These are phyloP conservation scores for Cisticola juncidis DNA, from an alignment of 2,113 vertebrate species.

Conservation along the genomic window DNA sequence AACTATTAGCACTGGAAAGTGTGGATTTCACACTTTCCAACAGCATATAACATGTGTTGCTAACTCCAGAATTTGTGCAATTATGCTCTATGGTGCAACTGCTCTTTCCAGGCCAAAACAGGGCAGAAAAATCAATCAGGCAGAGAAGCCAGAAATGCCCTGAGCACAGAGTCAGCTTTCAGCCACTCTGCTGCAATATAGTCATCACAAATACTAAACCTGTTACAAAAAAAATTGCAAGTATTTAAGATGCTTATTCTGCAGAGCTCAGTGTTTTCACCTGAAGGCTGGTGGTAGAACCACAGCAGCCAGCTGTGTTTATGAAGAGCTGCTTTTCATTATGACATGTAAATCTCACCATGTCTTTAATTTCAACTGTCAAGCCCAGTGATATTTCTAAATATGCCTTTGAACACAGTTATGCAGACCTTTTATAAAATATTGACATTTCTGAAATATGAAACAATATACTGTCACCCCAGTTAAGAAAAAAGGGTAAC, in stretches of 20 bases:
- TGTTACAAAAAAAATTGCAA: background rate
- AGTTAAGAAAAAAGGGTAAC: background rate
- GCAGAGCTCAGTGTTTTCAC: background rate
- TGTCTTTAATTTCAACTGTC: background rate
- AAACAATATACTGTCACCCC: background rate
- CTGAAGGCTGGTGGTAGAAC: background rate
- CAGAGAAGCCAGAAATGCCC: background rate
- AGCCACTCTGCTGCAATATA: background rate
- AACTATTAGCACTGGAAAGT: background rate
- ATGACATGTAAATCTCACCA: background rate
- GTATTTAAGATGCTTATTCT: background rate
- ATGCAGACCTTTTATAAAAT: background rate
- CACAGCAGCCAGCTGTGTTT: background rate
- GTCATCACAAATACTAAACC: background rate
- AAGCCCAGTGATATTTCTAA: background rate
- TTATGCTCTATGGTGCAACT: background rate
- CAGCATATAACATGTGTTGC: background rate
- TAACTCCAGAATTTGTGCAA: background rate
- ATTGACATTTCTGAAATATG: background rate
- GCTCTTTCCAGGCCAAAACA: background rate
- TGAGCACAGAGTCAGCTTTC: background rate
- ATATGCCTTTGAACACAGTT: background rate
- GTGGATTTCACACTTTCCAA: background rate
- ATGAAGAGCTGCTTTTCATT: background rate
- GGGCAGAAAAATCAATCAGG: background rate